Evolutionary conservation across 2,113 vertebrate genomes (phyloP).

Genomic region (Nettapus auritus): DNA sequence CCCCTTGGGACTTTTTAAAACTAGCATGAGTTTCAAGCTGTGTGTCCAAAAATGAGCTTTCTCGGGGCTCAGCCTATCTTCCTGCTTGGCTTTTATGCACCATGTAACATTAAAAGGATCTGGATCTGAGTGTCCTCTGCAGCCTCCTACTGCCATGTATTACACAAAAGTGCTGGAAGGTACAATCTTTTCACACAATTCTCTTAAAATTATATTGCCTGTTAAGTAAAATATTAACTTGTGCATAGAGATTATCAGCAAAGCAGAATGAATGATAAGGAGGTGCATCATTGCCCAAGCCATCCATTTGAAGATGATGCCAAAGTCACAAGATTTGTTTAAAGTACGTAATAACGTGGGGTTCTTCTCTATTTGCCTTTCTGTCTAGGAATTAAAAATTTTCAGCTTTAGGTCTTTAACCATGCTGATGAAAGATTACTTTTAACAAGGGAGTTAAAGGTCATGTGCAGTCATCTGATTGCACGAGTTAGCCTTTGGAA

Average conservation of each 20-base stretch:
- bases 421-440: not conserved
- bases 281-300: not conserved
- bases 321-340: constrained; percentile 29
- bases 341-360: not conserved
- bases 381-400: not conserved
- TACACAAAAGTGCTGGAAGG: not conserved
- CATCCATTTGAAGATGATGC: not conserved
- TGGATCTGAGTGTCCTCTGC: not conserved
- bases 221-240: not conserved
- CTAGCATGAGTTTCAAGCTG: not conserved
- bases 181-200: not conserved
- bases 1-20: not conserved
- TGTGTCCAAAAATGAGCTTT: not conserved
- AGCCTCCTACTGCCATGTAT: not conserved
- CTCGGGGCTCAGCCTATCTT: not conserved
- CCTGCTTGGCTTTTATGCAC: not conserved
- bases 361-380: not conserved
- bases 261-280: not conserved
- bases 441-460: not conserved
- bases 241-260: not conserved
- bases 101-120: not conserved
- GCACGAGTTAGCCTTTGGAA: not conserved
- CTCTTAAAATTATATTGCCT: not conserved
- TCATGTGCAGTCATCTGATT: not conserved
- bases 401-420: constrained; percentile 18